These are phyloP conservation scores for Notodonta dromedarius DNA, from an alignment of 2,888 invertebrate genomes.

Conservation along the genomic window DNA sequence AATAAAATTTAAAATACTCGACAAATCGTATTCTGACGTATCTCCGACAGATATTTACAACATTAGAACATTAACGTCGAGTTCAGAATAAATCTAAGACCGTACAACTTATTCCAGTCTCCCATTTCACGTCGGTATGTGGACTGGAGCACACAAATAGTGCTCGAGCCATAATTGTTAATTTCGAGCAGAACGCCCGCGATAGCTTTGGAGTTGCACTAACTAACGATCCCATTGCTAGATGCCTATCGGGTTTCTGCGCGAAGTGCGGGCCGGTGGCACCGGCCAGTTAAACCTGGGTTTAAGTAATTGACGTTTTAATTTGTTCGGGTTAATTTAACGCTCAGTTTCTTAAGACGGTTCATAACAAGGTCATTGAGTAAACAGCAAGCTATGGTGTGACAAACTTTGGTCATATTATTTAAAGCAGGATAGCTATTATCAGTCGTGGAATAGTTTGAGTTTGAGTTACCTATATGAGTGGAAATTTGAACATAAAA, in stretches of 20 bases:
- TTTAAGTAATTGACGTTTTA: slow-evolving; percentile 13
- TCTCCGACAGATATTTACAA: slow-evolving; percentile 17
- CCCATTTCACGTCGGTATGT: slow-evolving; percentile 45
- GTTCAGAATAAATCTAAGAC: slow-evolving; percentile 34
- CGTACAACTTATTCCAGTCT: slow-evolving; percentile 47
- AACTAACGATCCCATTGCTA: slow-evolving; percentile 80
- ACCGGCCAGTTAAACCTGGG: slow-evolving; percentile 25
- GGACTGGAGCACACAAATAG: slow-evolving; percentile 69
- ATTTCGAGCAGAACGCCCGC: slow-evolving; percentile 79
- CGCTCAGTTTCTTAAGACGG: too few relatives aligned
- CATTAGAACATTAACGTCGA: slow-evolving; percentile 27
- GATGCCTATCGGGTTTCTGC: slow-evolving; percentile 82
- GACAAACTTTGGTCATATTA: too few relatives aligned
- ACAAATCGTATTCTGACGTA: background rate
- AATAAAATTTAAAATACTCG: background rate
- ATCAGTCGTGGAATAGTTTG: too few relatives aligned
- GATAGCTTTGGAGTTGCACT: slow-evolving; percentile 73
- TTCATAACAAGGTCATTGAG: too few relatives aligned
- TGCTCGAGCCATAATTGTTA: slow-evolving; percentile 78
- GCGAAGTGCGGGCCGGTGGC: slow-evolving; percentile 49
- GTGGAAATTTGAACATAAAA: too few relatives aligned
- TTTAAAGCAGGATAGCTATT: too few relatives aligned
- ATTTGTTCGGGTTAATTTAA: background rate
- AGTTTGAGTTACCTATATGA: too few relatives aligned
- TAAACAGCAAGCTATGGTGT: too few relatives aligned